phyloP scores from a whole-genome alignment of 2,113 vertebrate species.

The Nycticorax nycticorax region DNA sequence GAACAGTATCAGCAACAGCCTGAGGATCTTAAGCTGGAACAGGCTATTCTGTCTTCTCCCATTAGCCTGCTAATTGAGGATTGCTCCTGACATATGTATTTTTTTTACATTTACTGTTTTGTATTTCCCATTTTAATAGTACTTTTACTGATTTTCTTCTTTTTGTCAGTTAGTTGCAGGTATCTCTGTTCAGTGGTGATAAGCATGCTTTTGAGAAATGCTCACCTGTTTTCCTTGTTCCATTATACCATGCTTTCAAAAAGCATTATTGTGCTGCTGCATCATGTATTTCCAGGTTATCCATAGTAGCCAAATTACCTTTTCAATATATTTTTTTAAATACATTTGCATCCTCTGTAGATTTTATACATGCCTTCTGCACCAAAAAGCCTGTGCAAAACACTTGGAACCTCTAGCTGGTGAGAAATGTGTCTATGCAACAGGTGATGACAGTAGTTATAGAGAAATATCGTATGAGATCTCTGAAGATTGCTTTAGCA shows the following conservation, averaged over 20 bases:
- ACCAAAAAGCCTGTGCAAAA: neutral
- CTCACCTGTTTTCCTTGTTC: neutral
- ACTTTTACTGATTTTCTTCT: neutral
- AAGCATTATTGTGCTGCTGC: neutral
- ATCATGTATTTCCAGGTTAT: neutral
- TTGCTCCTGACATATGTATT: neutral
- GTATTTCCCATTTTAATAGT: neutral
- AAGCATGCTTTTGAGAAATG: neutral
- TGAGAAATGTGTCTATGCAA: neutral
- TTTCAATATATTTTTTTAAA: neutral
- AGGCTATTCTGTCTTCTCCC: neutral
- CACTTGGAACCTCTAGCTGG: neutral
- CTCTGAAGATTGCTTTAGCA: neutral
- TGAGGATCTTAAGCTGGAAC: neutral
- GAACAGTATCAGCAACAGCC: neutral
- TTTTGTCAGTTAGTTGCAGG: neutral
- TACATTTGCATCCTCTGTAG: neutral
- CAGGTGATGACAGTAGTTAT: rapidly evolving
- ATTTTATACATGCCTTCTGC: neutral
- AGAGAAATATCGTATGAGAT: neutral
- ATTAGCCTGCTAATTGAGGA: neutral
- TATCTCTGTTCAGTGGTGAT: neutral
- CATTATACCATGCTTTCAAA: neutral
- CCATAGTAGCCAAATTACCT: neutral
- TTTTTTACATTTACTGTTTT: neutral